Evolutionary conservation across 2,113 vertebrate genomes (phyloP).

Genomic region (Aythya baeri): DNA sequence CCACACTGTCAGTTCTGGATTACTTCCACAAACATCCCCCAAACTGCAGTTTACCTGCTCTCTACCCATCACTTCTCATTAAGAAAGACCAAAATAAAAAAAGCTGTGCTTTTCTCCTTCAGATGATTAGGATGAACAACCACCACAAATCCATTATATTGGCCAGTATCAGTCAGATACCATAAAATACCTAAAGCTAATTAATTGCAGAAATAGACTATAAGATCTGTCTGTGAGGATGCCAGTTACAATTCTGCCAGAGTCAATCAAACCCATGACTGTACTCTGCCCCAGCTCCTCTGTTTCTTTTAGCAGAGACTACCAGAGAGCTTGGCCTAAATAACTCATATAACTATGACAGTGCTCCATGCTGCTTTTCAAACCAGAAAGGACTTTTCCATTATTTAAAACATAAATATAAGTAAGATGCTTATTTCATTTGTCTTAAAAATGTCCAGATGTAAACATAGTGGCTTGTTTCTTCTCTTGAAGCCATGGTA

Average conservation of each 20-base stretch:
- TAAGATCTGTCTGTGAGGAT: constrained; percentile 18
- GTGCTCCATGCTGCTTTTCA: neutral
- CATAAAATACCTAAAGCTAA: neutral
- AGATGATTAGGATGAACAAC: constrained; percentile 21
- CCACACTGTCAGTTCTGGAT: constrained; percentile 16
- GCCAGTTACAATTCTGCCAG: neutral
- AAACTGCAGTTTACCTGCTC: neutral
- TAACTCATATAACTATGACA: neutral
- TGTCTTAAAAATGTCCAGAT: constrained; percentile 45
- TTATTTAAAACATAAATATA: neutral
- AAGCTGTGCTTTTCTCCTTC: constrained; percentile 18
- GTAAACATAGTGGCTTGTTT: constrained; percentile 19
- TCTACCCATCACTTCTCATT: constrained; percentile 45
- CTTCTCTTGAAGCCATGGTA: constrained; percentile 35
- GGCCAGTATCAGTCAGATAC: constrained; percentile 1
- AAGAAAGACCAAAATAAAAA: constrained; percentile 44
- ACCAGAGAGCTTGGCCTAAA: neutral
- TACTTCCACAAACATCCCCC: constrained; percentile 1
- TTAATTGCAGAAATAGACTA: constrained; percentile 34
- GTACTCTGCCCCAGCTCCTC: neutral
- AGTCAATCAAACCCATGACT: neutral
- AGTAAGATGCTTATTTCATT: constrained; percentile 16
- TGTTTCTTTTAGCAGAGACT: neutral
- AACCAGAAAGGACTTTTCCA: neutral
- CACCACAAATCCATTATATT: constrained; percentile 30